Percentiles rank a stretch among this genome's conserved stretches.
phyloP scores from a whole-genome alignment of 2,113 vertebrate genomes.

The Lycaon pictus region DNA sequence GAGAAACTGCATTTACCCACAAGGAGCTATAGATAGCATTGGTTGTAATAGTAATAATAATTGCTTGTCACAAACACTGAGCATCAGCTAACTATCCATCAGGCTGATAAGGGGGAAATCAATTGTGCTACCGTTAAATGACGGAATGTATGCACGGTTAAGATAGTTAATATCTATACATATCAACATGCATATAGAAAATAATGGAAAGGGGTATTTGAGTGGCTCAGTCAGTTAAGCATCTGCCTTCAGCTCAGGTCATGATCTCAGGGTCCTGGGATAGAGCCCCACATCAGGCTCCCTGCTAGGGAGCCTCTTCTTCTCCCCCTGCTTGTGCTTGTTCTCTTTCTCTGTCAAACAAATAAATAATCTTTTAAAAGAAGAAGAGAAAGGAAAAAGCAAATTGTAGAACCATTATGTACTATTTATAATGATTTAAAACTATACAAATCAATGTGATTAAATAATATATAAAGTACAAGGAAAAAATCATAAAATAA shows the following conservation, averaged over 20 bases:
- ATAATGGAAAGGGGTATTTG: not conserved
- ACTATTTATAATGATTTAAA: not conserved
- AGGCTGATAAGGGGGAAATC: not conserved
- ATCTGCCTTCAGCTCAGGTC: no score
- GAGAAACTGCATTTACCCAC: not conserved
- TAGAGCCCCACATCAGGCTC: no score
- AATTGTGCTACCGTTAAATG: not conserved
- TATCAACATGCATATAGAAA: not conserved
- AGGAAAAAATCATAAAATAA: not conserved
- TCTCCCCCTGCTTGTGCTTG: no score
- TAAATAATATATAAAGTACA: not conserved
- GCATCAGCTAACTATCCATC: not conserved
- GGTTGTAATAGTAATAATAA: not conserved
- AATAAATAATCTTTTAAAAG: no score
- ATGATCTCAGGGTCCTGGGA: no score
- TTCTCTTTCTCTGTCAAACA: no score
- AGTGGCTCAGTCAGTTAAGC: no score
- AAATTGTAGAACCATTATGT: not conserved
- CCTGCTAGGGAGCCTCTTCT: no score
- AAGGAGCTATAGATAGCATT: not conserved
- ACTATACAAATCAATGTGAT: not conserved
- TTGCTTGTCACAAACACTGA: not conserved
- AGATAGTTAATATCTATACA: not conserved
- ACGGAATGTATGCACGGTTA: not conserved
- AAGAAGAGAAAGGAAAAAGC: not conserved